Conservation (phyloP, 2,797 vertebrate genomes). For the Spinus olivaceus region DNA sequence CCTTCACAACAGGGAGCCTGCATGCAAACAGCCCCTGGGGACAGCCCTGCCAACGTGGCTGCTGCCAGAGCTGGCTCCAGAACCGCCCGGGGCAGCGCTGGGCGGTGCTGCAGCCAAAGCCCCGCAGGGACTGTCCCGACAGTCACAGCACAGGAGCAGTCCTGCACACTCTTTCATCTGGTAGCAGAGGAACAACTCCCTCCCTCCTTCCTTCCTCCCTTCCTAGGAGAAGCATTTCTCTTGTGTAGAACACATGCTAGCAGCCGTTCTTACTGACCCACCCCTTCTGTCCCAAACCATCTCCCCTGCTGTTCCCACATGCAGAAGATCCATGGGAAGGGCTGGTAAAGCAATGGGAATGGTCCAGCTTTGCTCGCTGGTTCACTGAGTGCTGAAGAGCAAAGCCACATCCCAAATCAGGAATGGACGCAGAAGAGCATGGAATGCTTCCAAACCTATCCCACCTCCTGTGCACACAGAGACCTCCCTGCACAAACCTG, state of each 20-base stretch:
- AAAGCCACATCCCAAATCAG: background rate
- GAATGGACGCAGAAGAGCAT: background rate
- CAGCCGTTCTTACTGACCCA: background rate
- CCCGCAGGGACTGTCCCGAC: background rate
- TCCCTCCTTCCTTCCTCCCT: background rate
- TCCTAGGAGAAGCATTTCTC: background rate
- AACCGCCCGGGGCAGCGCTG: background rate
- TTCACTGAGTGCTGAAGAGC: background rate
- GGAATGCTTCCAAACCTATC: background rate
- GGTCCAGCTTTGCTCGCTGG: background rate
- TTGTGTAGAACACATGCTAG: background rate
- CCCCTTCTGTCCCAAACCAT: background rate
- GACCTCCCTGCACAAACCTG: background rate
- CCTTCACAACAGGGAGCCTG: constrained; percentile 27
- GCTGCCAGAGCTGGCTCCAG: background rate
- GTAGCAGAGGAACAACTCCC: background rate
- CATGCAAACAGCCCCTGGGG: background rate
- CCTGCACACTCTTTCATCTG: no score
- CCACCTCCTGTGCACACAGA: background rate
- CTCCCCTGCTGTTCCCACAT: background rate
- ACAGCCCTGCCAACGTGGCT: background rate
- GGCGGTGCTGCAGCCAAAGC: background rate
- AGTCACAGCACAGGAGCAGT: no score
- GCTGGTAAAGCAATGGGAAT: background rate
- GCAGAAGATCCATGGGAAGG: background rate